Base-by-base conservation (phyloP, 2,797 vertebrate species). In the Clarias fuscus region DNA sequence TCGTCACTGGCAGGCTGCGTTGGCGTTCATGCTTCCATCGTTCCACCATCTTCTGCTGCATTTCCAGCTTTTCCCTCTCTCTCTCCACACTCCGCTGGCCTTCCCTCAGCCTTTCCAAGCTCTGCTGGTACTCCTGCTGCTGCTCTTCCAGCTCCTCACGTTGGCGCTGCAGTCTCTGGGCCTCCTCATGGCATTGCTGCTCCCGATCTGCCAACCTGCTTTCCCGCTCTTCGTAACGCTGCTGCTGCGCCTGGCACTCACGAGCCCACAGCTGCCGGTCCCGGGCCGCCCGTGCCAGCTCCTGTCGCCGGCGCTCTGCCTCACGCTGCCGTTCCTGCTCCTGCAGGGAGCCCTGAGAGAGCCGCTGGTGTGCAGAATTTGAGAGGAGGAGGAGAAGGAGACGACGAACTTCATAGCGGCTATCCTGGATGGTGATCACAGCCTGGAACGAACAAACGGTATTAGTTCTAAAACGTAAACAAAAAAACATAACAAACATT, bases 81-180 rank as follows among this genome's bases (percentile, higher is more conserved):
- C 86, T 94, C 90, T 97, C 96, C 92, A 99, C 96, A 81, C 92
- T 94, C 86, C 94, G 93, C 93, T 97, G 97, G 77, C 98, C 97
- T 84, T 98, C 97, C 43, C 94, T 88, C 77, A 99, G 96, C 88
- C 97, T 92, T 92, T 98, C 96, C 92, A 99, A 92, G 85, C 93
- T 96, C 89, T 96, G 97, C 92, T 97, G 97, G 93, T 98, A 97
- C 86, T 98, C 98, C 86, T 95, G 96, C 68, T 95, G 92, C 92
- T 98, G 97, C 37, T 94, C 90, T 0, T 93, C 93, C 90, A 99
- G 93, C 76, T 93, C 94, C 27, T 93, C 93, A 0, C 91, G 93
- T 87, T 93, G 94, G 0, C 67, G 91, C 90, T 91, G 92, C 92
- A 99, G 93, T 85, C 93, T 91, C 84, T 96, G 94, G 5, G 92